Conservation (phyloP, 2,113 vertebrate genomes). For the Chelonoidis abingdonii region DNA sequence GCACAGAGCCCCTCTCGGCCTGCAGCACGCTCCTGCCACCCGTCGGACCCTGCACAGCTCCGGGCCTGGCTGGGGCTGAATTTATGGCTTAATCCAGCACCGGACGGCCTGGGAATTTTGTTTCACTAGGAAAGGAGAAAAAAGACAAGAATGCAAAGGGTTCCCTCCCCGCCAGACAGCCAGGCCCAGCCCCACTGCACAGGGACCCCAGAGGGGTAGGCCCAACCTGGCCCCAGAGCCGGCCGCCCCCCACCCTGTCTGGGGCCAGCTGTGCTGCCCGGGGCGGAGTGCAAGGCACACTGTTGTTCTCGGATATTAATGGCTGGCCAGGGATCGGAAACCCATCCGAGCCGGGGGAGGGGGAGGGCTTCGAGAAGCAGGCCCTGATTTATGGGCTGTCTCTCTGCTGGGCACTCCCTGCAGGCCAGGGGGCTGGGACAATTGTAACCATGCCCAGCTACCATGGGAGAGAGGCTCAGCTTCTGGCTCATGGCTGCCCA, state of each 20-base stretch:
- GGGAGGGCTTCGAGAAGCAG: neutral
- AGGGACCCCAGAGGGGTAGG: neutral
- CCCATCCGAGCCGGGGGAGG: neutral
- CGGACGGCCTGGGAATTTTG: too few species aligned
- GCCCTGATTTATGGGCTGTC: neutral
- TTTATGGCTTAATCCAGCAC: too few species aligned
- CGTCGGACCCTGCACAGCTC: neutral
- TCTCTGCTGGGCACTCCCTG: neutral
- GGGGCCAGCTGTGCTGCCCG: neutral
- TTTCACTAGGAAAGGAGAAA: neutral
- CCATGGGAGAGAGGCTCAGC: neutral
- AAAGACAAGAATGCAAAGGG: neutral
- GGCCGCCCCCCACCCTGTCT: neutral
- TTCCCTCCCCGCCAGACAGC: neutral
- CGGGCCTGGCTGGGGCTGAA: too few species aligned
- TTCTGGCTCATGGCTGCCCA: neutral
- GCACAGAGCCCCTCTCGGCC: too few species aligned
- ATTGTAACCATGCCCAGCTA: neutral
- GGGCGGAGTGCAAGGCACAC: neutral
- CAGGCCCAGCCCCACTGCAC: neutral
- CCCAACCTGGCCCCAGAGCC: neutral
- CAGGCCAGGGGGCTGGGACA: neutral
- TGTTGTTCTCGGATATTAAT: neutral
- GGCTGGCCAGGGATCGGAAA: neutral
- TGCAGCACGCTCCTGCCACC: constrained; percentile 14